Evolutionary conservation across 2,797 vertebrate species (phyloP), one percentile per base, ranked within the genome.

Genomic region (Epinephelus awoara): DNA sequence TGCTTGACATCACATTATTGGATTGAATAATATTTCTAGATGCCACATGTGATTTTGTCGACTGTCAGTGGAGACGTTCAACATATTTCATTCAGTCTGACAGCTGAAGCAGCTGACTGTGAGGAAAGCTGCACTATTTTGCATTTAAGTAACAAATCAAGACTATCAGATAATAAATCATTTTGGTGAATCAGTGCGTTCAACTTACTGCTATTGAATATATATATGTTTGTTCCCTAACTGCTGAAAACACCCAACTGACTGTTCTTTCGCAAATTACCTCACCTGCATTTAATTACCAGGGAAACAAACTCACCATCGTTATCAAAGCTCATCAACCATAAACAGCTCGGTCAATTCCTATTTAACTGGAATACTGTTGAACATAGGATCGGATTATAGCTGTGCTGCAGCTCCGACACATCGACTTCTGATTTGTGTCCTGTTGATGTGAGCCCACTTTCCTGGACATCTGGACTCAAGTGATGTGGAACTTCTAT

Each of bases 321-420:
- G 17, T 29, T 61, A 49, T 47, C 46, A 58, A 52, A 40, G 47
- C 47, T 68, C 19, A 68, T 65, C 38, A 19, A 42, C 51, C 40
- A 50, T 55, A 14, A 42, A 78, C 65, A 59, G 25, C 15, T 8
- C 5, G 1, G 21, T 62, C 1, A 2, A 44, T 40, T 55, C 25
- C 56, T 47, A 14, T 66, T 72, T 51, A 14, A 19, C 59, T 67
- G 17, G 9, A 52, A 51, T 21, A 46, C 25, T 62, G 49, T 11
- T 42, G 47, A 55, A 51, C 34, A 44, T 8, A 65, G 38, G 52
- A 38, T 10, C 49, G 21, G 54, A n/a, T 79, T 47, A 17, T 56
- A 11, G 55, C 65, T 75, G 50, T 27, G 50, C 18, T 55, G 23
- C 50, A 21, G 29, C 64, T 73, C 74, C 64, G 42, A 73, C 75